A percentile compares a stretch with the other conserved stretches of the same genome.
These are phyloP conservation scores for Thelaira solivaga DNA, from an alignment of 2,888 invertebrate genomes.

Conservation along the genomic window DNA sequence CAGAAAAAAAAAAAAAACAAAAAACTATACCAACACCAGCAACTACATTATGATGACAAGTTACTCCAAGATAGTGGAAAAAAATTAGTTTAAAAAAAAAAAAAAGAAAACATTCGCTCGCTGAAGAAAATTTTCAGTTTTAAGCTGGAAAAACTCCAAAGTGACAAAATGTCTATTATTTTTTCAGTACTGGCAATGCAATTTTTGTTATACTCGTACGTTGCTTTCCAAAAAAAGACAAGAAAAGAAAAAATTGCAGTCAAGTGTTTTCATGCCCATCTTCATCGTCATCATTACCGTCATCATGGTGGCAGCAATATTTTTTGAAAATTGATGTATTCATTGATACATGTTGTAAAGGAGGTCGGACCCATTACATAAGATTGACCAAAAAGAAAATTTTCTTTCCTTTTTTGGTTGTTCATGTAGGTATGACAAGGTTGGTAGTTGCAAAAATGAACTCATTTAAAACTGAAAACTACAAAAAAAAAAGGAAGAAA, in stretches of 20 bases:
- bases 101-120: slow-evolving; percentile 5
- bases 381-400: slow-evolving; percentile 11
- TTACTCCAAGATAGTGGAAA: slow-evolving; percentile 28
- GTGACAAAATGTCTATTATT: slow-evolving; percentile 21
- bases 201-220: background rate
- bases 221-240: too few relatives aligned
- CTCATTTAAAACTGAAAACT: slow-evolving; percentile 21
- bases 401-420: too few relatives aligned
- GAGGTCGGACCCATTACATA: slow-evolving; percentile 45
- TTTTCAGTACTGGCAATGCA: background rate
- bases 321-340: slow-evolving; percentile 24
- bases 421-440: slow-evolving; percentile 32
- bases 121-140: background rate
- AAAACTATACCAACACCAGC: background rate
- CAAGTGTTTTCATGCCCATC: slow-evolving; percentile 28
- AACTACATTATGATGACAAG: slow-evolving; percentile 18
- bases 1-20: background rate
- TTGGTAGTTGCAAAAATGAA: slow-evolving; percentile 31
- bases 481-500: slow-evolving; percentile 8
- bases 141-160: background rate
- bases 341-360: slow-evolving; percentile 29
- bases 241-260: slow-evolving; percentile 29
- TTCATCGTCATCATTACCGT: background rate
- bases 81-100: background rate
- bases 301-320: slow-evolving; percentile 9